Evolutionary conservation across 2,888 invertebrate genomes (phyloP), one percentile per base, ranked within the genome.

Genomic region (Idaea straminata): DNA sequence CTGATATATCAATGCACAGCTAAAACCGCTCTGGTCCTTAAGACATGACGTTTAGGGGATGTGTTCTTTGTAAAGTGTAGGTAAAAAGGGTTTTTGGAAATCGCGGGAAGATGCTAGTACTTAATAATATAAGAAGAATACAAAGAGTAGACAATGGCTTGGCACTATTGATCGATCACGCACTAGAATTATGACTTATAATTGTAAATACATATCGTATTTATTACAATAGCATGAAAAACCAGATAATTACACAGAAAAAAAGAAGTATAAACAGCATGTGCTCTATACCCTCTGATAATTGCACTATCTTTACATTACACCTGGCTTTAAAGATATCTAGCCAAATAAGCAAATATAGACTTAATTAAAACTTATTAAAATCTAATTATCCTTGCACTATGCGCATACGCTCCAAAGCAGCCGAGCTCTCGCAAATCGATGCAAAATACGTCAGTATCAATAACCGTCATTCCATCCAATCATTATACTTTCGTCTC

Each of bases 391-490:
- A 91, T 84, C 80, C 82, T 81, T 83, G 77, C 82, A 72, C 73
- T 79, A 79, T 76, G 72, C 82, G 75, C 67, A 80, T 84, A 80
- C 83, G 77, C 79, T 79, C 80, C 80, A 72, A 79, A 81, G 83
- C 85, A 81, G 82, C 83, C 77, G 77, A 71, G 76, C 16, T 34
- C 78, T 70, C 81, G 77, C 84, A 85, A 87, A 85, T 85, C 83
- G 79, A 72, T 82, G 77, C 84, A 83, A 85, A 86, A 85, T 87
- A 87, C 83, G 80, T 86, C 85, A 85, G 83, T 90, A 91, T 91
- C 89, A 90, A 91, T 91, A 89, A 87, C 89, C 91, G 90, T 91
- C 91, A 89, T 87, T 89, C 85, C 82, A 73, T 76, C 84, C 85
- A 86, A 90, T 89, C 88, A 87, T 88, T 84, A 87, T 88, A 87